Percentiles rank a stretch among this genome's conserved stretches.
These are phyloP conservation scores for Caenorhabditis becei DNA, from an alignment of 2,888 invertebrate genomes.

Conservation along the genomic window DNA sequence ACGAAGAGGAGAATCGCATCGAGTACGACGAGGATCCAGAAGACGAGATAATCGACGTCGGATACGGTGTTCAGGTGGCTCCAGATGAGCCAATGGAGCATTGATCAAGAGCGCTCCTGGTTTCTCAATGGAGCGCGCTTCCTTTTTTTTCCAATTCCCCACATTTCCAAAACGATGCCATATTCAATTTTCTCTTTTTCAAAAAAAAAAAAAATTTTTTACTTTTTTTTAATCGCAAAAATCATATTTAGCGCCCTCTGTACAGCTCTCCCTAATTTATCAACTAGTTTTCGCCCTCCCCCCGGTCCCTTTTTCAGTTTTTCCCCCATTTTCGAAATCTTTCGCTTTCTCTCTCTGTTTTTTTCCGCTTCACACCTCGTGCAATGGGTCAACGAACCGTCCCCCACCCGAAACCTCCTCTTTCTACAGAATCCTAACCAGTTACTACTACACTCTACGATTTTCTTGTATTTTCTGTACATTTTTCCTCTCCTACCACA, in stretches of 20 bases:
- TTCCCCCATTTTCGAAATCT: neutral
- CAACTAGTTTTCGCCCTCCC: neutral
- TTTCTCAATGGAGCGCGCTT: too few relatives aligned
- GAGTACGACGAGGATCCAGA: neutral
- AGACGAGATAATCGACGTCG: neutral
- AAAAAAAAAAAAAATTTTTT: neutral
- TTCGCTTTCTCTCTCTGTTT: neutral
- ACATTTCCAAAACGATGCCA: neutral
- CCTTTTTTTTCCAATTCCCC: neutral
- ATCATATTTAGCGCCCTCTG: conserved; percentile 7
- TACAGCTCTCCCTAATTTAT: neutral
- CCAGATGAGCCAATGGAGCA: neutral
- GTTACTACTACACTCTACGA: neutral
- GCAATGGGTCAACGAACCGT: neutral
- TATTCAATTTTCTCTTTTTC: neutral
- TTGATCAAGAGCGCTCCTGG: neutral
- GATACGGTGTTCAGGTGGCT: neutral
- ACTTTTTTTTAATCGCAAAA: neutral
- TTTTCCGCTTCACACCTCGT: neutral
- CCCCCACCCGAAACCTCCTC: neutral
- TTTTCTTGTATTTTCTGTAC: neutral
- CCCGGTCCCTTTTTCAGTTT: conserved; percentile 1
- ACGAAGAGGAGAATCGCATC: too few relatives aligned
- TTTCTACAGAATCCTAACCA: neutral
- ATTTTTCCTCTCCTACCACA: neutral